A percentile compares a stretch with the other conserved stretches of the same genome.
Conservation (phyloP, 2,797 vertebrate genomes). For the Pelochelys cantorii region DNA sequence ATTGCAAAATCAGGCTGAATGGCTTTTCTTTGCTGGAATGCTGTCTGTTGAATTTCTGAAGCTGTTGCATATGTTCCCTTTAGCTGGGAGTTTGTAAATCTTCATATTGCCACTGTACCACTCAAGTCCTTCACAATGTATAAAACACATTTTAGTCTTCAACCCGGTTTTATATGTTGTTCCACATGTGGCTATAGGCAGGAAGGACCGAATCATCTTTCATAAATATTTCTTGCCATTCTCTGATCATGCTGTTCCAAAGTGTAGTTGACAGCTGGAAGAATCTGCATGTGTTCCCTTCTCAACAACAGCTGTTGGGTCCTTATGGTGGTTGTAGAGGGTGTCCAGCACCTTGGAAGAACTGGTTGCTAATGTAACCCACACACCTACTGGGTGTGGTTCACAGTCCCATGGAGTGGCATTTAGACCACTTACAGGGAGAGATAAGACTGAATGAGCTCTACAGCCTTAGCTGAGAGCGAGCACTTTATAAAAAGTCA, state of each 20-base stretch:
- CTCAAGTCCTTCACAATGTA: neutral
- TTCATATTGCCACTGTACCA: neutral
- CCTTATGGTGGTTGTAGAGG: neutral
- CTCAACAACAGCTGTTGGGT: neutral
- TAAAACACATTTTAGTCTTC: neutral
- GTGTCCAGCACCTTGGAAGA: conserved; percentile 34
- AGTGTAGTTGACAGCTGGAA: neutral
- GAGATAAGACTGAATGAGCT: too few relatives aligned
- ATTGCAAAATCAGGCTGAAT: conserved; percentile 60
- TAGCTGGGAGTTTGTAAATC: conserved; percentile 52
- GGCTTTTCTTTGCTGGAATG: conserved; percentile 56
- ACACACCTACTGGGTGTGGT: too few relatives aligned
- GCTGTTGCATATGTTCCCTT: conserved; percentile 44
- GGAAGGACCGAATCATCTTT: neutral
- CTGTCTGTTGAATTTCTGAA: conserved; percentile 25
- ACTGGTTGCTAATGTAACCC: neutral
- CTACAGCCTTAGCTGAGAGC: too few relatives aligned
- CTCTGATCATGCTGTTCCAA: neutral
- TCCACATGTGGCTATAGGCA: rapidly evolving
- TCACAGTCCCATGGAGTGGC: too few relatives aligned
- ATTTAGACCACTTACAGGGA: too few relatives aligned
- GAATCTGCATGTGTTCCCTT: neutral
- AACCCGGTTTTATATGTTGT: neutral
- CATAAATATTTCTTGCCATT: neutral
- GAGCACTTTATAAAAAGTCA: too few relatives aligned